A percentile compares a stretch with the other conserved stretches of the same genome.
phyloP scores from a whole-genome alignment of 2,888 invertebrate species.

The Monoplex corrugatus region DNA sequence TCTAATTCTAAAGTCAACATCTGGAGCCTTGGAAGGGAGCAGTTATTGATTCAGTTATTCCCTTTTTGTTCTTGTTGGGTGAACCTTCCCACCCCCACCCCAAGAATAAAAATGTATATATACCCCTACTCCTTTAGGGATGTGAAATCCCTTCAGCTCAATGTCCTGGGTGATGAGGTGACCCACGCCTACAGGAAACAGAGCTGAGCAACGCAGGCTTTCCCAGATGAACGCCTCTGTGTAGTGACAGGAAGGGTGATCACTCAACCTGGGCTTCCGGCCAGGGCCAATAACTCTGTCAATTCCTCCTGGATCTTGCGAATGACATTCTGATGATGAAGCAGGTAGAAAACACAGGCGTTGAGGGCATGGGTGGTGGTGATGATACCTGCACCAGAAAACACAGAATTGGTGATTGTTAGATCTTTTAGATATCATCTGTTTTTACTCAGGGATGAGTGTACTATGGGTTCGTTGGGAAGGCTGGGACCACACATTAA shows the following conservation, averaged over 20 bases:
- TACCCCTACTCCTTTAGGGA: conserved; percentile 39
- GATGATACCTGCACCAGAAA: neutral
- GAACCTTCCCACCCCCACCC: no score
- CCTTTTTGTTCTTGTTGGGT: no score
- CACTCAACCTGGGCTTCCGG: conserved; percentile 51
- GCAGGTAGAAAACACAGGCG: conserved; percentile 54
- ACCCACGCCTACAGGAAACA: conserved; percentile 43
- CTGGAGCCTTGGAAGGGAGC: no score
- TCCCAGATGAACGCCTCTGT: conserved; percentile 56
- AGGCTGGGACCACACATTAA: no score
- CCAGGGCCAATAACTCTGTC: conserved; percentile 56
- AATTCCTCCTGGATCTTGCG: conserved; percentile 60
- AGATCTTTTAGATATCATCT: no score
- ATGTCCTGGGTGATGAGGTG: conserved; percentile 49
- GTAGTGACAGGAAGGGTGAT: conserved; percentile 55
- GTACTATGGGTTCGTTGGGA: no score
- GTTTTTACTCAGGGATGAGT: no score
- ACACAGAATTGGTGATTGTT: no score
- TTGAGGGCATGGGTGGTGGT: conserved; percentile 43
- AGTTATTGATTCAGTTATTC: no score
- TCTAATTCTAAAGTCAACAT: no score
- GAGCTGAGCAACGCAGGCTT: conserved; percentile 46
- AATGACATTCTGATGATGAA: conserved; percentile 61
- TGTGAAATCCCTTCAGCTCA: conserved; percentile 37
- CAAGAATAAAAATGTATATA: no score